A percentile compares a stretch with the other conserved stretches of the same genome.
phyloP scores from a whole-genome alignment of 2,888 invertebrate genomes.

The Macrosiphum euphorbiae region DNA sequence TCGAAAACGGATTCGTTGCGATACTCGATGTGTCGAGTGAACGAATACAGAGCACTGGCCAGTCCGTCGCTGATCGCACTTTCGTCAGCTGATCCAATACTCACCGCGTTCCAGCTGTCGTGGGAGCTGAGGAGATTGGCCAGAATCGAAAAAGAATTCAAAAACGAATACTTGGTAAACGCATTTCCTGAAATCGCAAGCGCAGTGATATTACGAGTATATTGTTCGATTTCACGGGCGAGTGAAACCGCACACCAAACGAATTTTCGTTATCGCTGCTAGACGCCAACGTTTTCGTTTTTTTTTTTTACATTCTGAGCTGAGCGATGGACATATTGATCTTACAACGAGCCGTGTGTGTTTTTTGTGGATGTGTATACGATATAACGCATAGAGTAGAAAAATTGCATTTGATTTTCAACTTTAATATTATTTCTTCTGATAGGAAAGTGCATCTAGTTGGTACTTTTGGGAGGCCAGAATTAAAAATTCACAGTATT shows the following conservation, averaged over 20 bases:
- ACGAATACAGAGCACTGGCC: constrained; percentile 91
- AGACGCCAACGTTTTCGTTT: neutral
- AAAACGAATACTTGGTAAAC: constrained; percentile 83
- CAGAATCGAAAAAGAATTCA: constrained; percentile 93
- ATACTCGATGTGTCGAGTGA: constrained; percentile 89
- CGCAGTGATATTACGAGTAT: neutral
- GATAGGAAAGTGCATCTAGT: neutral
- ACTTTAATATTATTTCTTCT: neutral
- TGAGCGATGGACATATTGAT: neutral
- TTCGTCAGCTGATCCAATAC: constrained; percentile 91
- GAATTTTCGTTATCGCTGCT: neutral
- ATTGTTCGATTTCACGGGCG: neutral
- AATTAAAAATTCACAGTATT: neutral
- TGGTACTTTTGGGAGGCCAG: neutral
- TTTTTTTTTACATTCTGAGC: neutral
- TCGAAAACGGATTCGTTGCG: constrained; percentile 77
- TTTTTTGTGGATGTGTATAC: neutral
- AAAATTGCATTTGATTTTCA: neutral
- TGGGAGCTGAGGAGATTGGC: constrained; percentile 94
- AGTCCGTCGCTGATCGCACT: constrained; percentile 94
- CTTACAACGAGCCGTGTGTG: neutral
- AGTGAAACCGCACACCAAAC: neutral
- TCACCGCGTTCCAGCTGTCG: constrained; percentile 94
- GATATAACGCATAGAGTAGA: neutral
- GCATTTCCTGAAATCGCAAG: neutral